These are phyloP conservation scores for Folsomia candida DNA, from an alignment of 2,888 invertebrate genomes.

Conservation along the genomic window DNA sequence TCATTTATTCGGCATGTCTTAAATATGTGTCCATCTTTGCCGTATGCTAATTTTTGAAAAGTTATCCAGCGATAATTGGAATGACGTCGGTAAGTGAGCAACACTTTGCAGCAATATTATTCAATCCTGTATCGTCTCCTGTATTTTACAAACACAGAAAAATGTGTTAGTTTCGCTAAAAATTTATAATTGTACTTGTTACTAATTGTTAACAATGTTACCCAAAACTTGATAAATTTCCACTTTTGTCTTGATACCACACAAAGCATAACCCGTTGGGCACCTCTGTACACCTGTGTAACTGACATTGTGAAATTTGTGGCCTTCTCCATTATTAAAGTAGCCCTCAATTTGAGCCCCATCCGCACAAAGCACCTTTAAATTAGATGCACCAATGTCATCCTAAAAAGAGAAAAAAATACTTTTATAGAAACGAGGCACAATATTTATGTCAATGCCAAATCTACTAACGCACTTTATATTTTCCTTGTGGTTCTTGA, in stretches of 20 bases:
- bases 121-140: conserved; percentile 23
- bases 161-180: background rate
- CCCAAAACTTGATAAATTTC: conserved; percentile 40
- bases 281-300: conserved; percentile 37
- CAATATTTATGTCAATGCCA: conserved; percentile 4
- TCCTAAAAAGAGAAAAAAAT: too few species aligned
- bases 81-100: too few species aligned
- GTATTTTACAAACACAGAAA: background rate
- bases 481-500: conserved; percentile 36
- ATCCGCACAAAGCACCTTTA: conserved; percentile 37
- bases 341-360: conserved; percentile 32
- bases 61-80: too few species aligned
- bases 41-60: too few species aligned
- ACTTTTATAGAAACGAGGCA: background rate
- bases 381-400: conserved; percentile 31
- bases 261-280: conserved; percentile 29
- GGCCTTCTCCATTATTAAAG: conserved; percentile 25
- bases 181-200: background rate
- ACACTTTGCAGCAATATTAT: conserved; percentile 21
- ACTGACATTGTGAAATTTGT: conserved; percentile 20
- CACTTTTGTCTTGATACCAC: conserved; percentile 46
- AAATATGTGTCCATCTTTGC: too few species aligned
- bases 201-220: conserved; percentile 11
- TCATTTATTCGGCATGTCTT: too few species aligned
- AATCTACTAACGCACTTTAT: too few species aligned